Evolutionary conservation across 1,140 invertebrate species (phyloP), one percentile per base, ranked within the genome.

Genomic region (Planococcus citri): DNA sequence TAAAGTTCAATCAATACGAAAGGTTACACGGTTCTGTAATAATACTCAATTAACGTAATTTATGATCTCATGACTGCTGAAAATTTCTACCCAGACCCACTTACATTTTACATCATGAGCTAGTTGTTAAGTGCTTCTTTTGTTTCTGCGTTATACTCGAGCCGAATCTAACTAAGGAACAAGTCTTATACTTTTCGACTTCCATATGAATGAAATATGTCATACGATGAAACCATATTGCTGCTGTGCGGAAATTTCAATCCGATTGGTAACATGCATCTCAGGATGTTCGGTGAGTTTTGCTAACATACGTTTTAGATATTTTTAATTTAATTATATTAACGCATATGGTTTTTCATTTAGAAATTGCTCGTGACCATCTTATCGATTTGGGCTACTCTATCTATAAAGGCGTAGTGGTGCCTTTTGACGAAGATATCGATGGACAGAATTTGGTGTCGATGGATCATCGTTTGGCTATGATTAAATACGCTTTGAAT

Each of bases 201-300:
- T n/a, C 17, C 17, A 58, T 58, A 20, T n/a, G 51, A 58, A 58
- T 58, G 17, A 73, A 71, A 20, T 70, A 27, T 60, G 85, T 78
- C 83, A 72, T 81, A 82, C 61, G 83, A 80, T 72, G 85, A 86
- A 79, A 84, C 94, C 64, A 86, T 95, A 69, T 80, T 98, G 61
- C 82, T 98, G 75, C 89, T 91, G 27, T 96, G 94, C 80, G 96
- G 95, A 24, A 95, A 92, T 61, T 98, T 92, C 77, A 98, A 97
- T 81, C 95, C 96, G 17, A 89, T 93, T 14, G 98, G 95, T n/a
- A 91, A 91, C 75, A 96, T 97, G 92, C 96, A 98, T 82, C 81
- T 98, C 71, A 82, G 95, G 78, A 91, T 98, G 90, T 97, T 98
- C 81, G 95, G 94, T 96, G 83, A 85, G 85, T 61, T 20, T 27